A percentile compares a stretch with the other conserved stretches of the same genome.
These are phyloP conservation scores for Girardinus metallicus DNA, from an alignment of 2,797 vertebrate species.

Conservation along the genomic window DNA sequence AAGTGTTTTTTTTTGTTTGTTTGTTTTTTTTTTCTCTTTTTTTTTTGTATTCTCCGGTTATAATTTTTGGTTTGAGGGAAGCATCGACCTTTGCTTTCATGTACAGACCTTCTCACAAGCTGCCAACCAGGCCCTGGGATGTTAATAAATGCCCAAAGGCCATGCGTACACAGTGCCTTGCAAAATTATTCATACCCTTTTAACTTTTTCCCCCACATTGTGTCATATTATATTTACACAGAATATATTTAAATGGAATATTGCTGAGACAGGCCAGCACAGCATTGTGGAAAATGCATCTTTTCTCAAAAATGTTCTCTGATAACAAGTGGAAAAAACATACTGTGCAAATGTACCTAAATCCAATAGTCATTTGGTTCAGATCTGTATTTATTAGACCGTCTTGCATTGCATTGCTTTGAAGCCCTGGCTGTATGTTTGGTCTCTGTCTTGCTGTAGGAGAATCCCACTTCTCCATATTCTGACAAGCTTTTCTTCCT, in stretches of 20 bases:
- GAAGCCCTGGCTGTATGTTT: background rate
- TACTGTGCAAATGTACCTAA: background rate
- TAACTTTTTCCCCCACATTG: background rate
- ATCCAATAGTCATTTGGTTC: background rate
- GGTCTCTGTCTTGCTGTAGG: background rate
- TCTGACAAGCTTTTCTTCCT: background rate
- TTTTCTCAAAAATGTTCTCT: background rate
- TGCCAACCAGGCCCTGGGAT: constrained; percentile 36
- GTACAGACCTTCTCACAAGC: constrained; percentile 34
- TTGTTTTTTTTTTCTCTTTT: constrained; percentile 11
- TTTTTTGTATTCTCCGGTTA: constrained; percentile 29
- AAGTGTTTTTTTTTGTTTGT: constrained; percentile 21
- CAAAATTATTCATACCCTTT: constrained; percentile 5
- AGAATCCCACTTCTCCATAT: background rate
- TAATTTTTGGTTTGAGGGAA: constrained; percentile 36
- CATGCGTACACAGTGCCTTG: constrained; percentile 16
- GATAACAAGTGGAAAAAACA: background rate
- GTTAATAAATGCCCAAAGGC: constrained; percentile 31
- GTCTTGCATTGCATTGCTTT: background rate
- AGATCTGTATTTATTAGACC: background rate
- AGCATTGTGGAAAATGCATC: background rate
- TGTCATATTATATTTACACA: background rate
- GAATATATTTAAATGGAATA: background rate
- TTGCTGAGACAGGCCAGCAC: background rate
- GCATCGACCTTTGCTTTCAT: constrained; percentile 53